Conservation (phyloP, 2,113 vertebrate genomes). For the Corydoras sp. region DNA sequence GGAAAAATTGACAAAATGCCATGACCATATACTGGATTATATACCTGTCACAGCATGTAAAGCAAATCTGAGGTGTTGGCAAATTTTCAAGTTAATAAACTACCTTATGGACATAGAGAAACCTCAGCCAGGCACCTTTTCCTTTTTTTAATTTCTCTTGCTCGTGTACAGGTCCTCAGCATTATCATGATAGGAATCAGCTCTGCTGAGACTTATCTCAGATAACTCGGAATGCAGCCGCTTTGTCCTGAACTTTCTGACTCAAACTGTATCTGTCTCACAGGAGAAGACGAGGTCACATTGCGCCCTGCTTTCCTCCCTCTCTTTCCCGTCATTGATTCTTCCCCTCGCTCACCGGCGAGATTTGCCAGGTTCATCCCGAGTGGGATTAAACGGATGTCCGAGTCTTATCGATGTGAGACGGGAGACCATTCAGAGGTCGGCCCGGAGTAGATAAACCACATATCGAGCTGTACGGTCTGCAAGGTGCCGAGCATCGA, state of each 20-base stretch:
- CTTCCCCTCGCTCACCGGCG: background rate
- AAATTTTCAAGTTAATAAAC: too few species aligned
- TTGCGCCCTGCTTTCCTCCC: background rate
- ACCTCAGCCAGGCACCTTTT: too few species aligned
- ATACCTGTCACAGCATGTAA: too few species aligned
- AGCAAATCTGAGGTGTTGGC: too few species aligned
- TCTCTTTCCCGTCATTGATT: slow-evolving; percentile 1
- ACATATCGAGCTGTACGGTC: background rate
- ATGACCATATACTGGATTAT: too few species aligned
- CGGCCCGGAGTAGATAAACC: background rate
- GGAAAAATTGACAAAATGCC: too few species aligned
- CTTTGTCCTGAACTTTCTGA: background rate
- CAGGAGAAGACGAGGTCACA: slow-evolving; percentile 14
- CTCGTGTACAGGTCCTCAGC: too few species aligned
- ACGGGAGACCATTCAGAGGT: background rate
- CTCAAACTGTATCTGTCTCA: background rate
- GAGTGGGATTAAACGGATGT: background rate
- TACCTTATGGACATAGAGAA: too few species aligned
- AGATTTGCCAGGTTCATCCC: background rate
- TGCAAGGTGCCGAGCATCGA: background rate
- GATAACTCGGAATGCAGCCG: background rate
- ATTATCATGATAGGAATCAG: slow-evolving; percentile 4
- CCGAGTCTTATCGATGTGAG: background rate
- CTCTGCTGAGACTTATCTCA: background rate
- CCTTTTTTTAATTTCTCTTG: background rate